Conservation (phyloP, 2,888 invertebrate species). For the Nomada fabriciana region DNA sequence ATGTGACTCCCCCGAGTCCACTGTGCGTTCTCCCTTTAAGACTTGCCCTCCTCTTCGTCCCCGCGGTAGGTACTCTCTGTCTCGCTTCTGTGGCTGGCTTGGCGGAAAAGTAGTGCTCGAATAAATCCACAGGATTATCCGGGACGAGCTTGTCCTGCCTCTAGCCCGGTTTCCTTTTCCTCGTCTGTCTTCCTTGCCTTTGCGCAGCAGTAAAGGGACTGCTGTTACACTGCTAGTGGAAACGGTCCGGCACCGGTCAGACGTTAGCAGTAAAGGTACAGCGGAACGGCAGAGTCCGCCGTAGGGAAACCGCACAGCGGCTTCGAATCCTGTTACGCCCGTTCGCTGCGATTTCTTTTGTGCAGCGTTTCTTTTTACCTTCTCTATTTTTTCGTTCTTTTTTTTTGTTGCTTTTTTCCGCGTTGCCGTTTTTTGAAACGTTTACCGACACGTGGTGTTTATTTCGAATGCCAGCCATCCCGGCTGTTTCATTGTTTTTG, state of each 20-base stretch:
- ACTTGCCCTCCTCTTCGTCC: conserved; percentile 16
- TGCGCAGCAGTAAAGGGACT: conserved; percentile 33
- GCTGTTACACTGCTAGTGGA: conserved; percentile 11
- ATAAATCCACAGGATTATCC: conserved; percentile 72
- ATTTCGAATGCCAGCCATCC: not conserved
- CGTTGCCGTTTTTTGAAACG: not conserved
- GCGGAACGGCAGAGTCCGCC: not conserved
- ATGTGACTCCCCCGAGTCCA: conserved; percentile 67
- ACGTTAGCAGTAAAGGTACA: conserved; percentile 27
- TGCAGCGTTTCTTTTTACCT: not conserved
- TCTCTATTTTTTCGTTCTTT: not conserved
- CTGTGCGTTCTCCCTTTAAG: conserved; percentile 61
- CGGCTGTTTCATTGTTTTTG: conserved; percentile 20
- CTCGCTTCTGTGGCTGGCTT: conserved; percentile 52
- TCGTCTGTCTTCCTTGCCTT: not conserved
- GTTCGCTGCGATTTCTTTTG: conserved; percentile 9
- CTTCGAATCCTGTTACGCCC: conserved; percentile 40
- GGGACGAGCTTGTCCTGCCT: conserved; percentile 48
- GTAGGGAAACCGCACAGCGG: conserved; percentile 22
- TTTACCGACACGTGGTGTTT: not conserved
- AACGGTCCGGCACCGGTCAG: conserved; percentile 33
- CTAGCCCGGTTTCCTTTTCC: conserved; percentile 23
- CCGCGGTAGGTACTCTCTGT: not conserved
- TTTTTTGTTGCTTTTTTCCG: not conserved
- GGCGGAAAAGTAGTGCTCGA: conserved; percentile 65